Evolutionary conservation across 2,888 invertebrate species (phyloP), one percentile per base, ranked within the genome.

Genomic region (Pristionchus maxplancki): DNA sequence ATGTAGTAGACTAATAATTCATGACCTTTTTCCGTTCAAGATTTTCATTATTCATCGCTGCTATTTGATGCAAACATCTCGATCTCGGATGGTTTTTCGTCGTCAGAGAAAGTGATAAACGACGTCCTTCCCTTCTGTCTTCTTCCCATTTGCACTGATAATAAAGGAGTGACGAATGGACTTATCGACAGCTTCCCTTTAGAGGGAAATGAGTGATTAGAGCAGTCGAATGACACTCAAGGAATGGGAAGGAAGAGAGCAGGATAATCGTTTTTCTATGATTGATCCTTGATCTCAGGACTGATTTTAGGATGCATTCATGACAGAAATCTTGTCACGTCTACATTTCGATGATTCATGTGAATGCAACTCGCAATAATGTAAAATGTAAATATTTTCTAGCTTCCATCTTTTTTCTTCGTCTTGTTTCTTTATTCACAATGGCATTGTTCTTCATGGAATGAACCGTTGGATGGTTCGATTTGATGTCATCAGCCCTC

Each of bases 101-200:
- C 58, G 58, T 58, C 58, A 58, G 9, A 4, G 58, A 24, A 9
- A 58, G n/a, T 71, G 71, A 71, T 71, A 71, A 71, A 71, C 37
- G 17, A 28, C 31, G 24, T 24, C 78, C 78, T 48, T 78, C 78
- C 40, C 74, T 74, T 40, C 40, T 74, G 40, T 78, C 44, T 40
- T 28, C 48, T 78, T 67, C 67, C 11, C 78, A 78, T 74, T 44
- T 28, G 44, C 78, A 78, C 78, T 78, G 82, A 83, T 50, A 83
- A 83, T 83, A 37, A 31, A 53, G 34, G 34, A 53, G 28, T 50
- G 82, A 53, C 50, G 50, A 82, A 82, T 31, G 53, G 31, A 37
- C 34, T 53, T 53, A 83, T 50, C 53, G 44, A 53, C 53, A 53
- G 82, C 53, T 50, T 53, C 48, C 37, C 17, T 50, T 53, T 53